phyloP scores from a whole-genome alignment of 2,797 vertebrate genomes.

The Pantherophis alleghaniensis region DNA sequence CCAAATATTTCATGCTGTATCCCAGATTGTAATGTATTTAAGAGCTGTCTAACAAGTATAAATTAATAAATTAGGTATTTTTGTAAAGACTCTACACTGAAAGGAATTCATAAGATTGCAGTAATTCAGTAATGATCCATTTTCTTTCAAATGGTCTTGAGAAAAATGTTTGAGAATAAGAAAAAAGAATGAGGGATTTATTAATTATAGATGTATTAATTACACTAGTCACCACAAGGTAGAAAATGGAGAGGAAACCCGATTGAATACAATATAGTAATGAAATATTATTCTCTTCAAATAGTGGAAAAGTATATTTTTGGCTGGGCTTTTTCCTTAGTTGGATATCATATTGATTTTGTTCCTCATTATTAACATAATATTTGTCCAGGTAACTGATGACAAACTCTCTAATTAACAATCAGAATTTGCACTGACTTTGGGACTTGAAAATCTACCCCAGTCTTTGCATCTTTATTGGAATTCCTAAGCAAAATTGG shows the following conservation, averaged over 20 bases:
- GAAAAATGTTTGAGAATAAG: conserved; percentile 75
- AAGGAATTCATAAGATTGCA: conserved; percentile 74
- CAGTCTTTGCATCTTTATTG: not conserved
- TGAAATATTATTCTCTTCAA: conserved; percentile 52
- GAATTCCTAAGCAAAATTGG: not conserved
- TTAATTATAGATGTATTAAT: conserved; percentile 95
- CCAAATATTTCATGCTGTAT: conserved; percentile 73
- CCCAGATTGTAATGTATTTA: conserved; percentile 74
- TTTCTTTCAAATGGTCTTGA: conserved; percentile 76
- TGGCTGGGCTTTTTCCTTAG: not conserved
- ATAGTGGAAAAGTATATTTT: conserved; percentile 46
- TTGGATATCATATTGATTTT: not conserved
- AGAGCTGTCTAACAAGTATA: conserved; percentile 74
- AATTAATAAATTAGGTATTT: conserved; percentile 77
- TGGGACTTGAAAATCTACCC: not conserved
- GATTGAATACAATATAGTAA: conserved; percentile 28
- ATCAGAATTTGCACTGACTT: not conserved
- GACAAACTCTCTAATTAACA: not conserved
- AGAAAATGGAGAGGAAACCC: conserved; percentile 66
- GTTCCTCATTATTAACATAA: not conserved
- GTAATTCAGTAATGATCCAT: conserved; percentile 74
- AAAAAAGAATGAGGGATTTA: conserved; percentile 83
- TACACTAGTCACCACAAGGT: conserved; percentile 75
- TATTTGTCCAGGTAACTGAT: not conserved
- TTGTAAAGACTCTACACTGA: conserved; percentile 81